Evolutionary conservation across 2,113 vertebrate species (phyloP).

Genomic region (Phainopepla nitens): DNA sequence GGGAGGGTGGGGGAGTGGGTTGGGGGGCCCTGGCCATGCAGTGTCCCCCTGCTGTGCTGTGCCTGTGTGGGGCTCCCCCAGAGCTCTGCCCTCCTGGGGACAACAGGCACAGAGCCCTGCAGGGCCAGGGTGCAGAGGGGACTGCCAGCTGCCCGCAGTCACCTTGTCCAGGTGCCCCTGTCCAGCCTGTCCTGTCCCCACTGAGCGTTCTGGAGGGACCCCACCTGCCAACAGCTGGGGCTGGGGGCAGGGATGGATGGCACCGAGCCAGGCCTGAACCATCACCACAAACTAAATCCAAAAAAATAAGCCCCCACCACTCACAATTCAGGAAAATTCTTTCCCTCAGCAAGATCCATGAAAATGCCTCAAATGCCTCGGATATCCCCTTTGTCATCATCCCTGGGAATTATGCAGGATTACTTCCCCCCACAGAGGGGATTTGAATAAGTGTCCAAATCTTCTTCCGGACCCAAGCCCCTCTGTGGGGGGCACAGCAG

Average conservation of each 20-base stretch:
- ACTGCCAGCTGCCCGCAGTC: rapidly evolving
- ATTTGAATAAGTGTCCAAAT: not conserved
- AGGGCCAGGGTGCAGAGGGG: not conserved
- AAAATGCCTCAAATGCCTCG: not conserved
- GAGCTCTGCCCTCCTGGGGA: rapidly evolving
- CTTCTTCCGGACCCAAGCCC: not conserved
- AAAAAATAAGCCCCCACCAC: not conserved
- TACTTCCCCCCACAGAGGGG: not conserved
- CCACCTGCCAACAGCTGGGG: rapidly evolving
- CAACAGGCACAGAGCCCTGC: rapidly evolving
- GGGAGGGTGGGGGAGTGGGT: not conserved
- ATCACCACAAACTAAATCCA: not conserved
- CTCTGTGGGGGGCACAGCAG: not conserved
- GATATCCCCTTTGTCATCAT: not conserved
- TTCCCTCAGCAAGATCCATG: not conserved
- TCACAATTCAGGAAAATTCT: not conserved
- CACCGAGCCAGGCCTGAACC: not conserved
- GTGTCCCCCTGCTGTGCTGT: not conserved
- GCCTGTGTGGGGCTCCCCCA: rapidly evolving
- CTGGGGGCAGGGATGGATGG: not conserved
- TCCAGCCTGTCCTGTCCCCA: not conserved
- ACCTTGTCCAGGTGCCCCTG: rapidly evolving
- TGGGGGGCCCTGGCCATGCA: rapidly evolving
- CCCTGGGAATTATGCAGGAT: rapidly evolving
- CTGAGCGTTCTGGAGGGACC: rapidly evolving